Percentiles rank a stretch among this genome's conserved stretches.
These are phyloP conservation scores for Macrotis lagotis DNA, from an alignment of 2,113 vertebrate genomes.

Conservation along the genomic window DNA sequence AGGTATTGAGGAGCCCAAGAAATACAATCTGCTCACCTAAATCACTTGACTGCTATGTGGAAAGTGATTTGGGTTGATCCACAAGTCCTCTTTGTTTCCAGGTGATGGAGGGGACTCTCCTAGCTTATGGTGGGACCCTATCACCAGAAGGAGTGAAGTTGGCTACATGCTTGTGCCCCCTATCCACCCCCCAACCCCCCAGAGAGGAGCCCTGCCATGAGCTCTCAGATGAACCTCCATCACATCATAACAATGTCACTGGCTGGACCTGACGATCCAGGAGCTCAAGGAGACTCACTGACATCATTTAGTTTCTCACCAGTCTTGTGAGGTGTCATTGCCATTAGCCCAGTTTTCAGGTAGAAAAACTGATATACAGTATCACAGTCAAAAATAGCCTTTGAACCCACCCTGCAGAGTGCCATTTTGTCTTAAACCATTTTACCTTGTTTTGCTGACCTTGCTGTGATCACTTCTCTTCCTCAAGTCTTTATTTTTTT, in stretches of 20 bases:
- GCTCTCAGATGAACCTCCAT: conserved; percentile 43
- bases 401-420: neutral
- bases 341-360: conserved; percentile 49
- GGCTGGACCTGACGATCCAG: conserved; percentile 22
- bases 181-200: neutral
- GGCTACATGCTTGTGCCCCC: conserved; percentile 65
- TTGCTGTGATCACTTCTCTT: neutral
- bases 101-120: conserved; percentile 24
- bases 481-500: neutral
- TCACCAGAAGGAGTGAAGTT: conserved; percentile 6
- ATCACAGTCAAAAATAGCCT: neutral
- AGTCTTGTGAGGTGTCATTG: conserved; percentile 45
- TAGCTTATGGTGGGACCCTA: conserved; percentile 38
- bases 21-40: conserved; percentile 2
- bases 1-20: neutral
- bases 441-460: neutral
- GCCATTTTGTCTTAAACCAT: neutral
- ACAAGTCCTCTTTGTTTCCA: conserved; percentile 54
- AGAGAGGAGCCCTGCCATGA: neutral
- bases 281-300: neutral
- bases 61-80: conserved; percentile 35
- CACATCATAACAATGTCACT: conserved; percentile 37
- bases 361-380: neutral
- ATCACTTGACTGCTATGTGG: neutral
- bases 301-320: neutral